Evolutionary conservation across 2,797 vertebrate genomes (phyloP), one percentile per base, ranked within the genome.

Genomic region (Leuciscus waleckii): DNA sequence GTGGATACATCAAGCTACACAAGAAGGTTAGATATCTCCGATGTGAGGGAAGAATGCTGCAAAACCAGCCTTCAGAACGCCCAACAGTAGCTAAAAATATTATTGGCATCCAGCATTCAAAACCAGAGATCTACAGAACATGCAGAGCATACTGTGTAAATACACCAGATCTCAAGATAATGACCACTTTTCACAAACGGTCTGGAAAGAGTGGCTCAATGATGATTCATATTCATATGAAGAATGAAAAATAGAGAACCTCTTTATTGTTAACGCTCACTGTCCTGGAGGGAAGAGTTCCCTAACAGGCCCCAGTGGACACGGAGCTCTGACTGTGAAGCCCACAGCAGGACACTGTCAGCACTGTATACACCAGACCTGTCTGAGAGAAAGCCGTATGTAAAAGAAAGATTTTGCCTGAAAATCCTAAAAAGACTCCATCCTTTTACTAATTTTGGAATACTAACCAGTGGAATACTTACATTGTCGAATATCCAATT

Each of bases 331-430:
- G 81, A 79, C 77, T 85, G 74, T 79, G 49, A 83, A 51, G 41
- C 69, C 56, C 89, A 74, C 88, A 89, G 89, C 82, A 87, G 87
- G 88, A 88, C 85, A 73, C 75, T 65, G 81, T 51, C 75, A 84
- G 41, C 71, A 80, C 35, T 83, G n/a, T n/a, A 85, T 58, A 88
- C 79, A 88, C 32, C 88, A 74, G 29, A 78, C 71, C 67, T 58
- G 26, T 67, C 35, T 74, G 39, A 63, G 41, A 83, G 26, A 87
- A 35, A 61, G 19, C 49, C 19, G 16, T 76, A 77, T 83, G 83
- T 51, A 81, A 83, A 81, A 75, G 39, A n/a, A 79, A 32, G 68
- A 43, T 46, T 56, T 86, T 79, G 14, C 17, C 23, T 7, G 0
- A 73, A 75, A 61, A n/a, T 74, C 73, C 51, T 54, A 19, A 73